Evolutionary conservation across 1,140 invertebrate species (phyloP), one percentile per base, ranked within the genome.

Genomic region (Aphidius gifuensis): DNA sequence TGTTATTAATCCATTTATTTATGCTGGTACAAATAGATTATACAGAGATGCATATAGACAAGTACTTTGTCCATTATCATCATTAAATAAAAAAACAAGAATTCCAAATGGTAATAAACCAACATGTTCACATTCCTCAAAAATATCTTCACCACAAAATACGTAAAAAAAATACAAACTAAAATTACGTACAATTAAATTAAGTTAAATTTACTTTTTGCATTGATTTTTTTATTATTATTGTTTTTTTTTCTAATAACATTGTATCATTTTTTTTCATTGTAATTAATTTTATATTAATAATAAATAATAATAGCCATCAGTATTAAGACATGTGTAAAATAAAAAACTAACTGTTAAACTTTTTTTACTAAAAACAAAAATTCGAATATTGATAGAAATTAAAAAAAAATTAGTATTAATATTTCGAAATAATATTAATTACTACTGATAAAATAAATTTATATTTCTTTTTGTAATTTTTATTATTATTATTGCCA

Each of bases 1-100:
- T 51, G 91, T 93, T 43, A 85, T 93, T 66, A 94, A 94, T 76
- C 92, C 92, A 0, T 85, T 94, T 61, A 93, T 94, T 66, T 94
- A 94, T 79, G 92, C 91, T 0, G 89, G 88, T 5, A 92, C 90
- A 58, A 94, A 93, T 75, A 85, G 90, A 67, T 88, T 93, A 65
- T 94, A 94, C 70, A 78, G 90, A 51, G 84, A 88, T 7, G 91
- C 90, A 7, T 92, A 91, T 73, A 82, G 82, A 11, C 88, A 89
- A 68, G 76, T 92, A 40, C 80, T 91, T 43, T 84, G 83, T 60
- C 73, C 81, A 53, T 60, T 66, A 23, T 64, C 69, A 5, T 60
- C 32, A 45, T 16, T 16, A 16, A 66, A 58, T 23, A 32, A 32
- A 32, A 71, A 68, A 63, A 64, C 61, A 8, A 64, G 60, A 2